Base-by-base conservation (phyloP, 2,888 invertebrate genomes). In the Dioctria linearis region DNA sequence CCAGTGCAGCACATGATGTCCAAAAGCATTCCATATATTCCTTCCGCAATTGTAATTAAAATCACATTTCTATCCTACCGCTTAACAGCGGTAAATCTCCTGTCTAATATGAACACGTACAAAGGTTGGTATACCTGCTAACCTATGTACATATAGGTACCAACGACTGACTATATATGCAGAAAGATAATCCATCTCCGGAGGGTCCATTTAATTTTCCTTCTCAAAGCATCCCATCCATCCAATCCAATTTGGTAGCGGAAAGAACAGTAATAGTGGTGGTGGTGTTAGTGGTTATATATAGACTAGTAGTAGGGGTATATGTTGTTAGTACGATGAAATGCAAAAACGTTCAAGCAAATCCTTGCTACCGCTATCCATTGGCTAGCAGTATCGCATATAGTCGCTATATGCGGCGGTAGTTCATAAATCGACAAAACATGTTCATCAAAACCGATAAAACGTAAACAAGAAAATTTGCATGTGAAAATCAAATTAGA, bases 371-470 rank as follows among this genome's bases (percentile, higher is more conserved):
- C 25, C 25, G 25, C 54, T 11, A 11, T 8, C 11, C 37, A 51
- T 51, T 51, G 51, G 43, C 46, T 25, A 25, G 25, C 25, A 25
- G 25, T 2, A 25, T 25, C 40, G 11, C 37, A 1, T 39, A 4
- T 11, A 5, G 37, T 25, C 37, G 39, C 51, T 9, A 25, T 25
- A n/a, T 49, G n/a, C n/a, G n/a, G n/a, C n/a, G 39, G 51, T 4
- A 69, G 69, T 51, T 69, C 69, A 69, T 69, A 69, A 69, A 69
- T 69, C 69, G 69, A 69, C 69, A 6, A 51, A 69, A 69, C 69
- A 69, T 69, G 69, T 69, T 69, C 69, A 69, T 69, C 54, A 69
- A 69, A 69, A 69, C 69, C 69, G 69, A 69, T 69, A 69, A 69
- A 69, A 69, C 69, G 69, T 69, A 69, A 69, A 69, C 69, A 51